phyloP scores from a whole-genome alignment of 2,113 vertebrate genomes.

The Elaphurus davidianus region DNA sequence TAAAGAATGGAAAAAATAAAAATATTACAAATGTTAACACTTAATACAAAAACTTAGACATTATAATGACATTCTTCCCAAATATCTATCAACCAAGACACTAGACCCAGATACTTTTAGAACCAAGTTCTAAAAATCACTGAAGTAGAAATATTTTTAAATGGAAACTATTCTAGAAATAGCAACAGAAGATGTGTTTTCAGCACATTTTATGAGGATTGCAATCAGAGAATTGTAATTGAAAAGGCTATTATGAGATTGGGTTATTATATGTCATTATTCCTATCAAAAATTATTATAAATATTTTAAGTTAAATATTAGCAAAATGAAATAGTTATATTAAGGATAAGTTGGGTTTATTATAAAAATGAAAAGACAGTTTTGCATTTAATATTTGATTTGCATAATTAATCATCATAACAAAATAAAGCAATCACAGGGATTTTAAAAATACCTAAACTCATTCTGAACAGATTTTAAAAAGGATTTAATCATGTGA shows the following conservation, averaged over 20 bases:
- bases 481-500: background rate
- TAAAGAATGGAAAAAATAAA: background rate
- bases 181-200: background rate
- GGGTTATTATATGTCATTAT: background rate
- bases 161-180: background rate
- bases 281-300: background rate
- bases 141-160: background rate
- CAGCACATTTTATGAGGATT: background rate
- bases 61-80: background rate
- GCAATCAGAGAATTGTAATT: background rate
- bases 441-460: background rate
- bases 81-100: background rate
- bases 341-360: background rate
- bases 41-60: background rate
- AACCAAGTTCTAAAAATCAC: background rate
- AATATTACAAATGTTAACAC: background rate
- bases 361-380: background rate
- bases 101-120: background rate
- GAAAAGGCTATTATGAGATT: background rate
- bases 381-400: background rate
- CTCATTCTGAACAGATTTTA: background rate
- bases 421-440: background rate
- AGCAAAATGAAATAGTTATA: background rate
- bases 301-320: background rate
- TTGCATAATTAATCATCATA: background rate